A percentile compares a stretch with the other conserved stretches of the same genome.
These are phyloP conservation scores for Drosophila sordidapex DNA, from an alignment of 2,888 invertebrate species.

Conservation along the genomic window DNA sequence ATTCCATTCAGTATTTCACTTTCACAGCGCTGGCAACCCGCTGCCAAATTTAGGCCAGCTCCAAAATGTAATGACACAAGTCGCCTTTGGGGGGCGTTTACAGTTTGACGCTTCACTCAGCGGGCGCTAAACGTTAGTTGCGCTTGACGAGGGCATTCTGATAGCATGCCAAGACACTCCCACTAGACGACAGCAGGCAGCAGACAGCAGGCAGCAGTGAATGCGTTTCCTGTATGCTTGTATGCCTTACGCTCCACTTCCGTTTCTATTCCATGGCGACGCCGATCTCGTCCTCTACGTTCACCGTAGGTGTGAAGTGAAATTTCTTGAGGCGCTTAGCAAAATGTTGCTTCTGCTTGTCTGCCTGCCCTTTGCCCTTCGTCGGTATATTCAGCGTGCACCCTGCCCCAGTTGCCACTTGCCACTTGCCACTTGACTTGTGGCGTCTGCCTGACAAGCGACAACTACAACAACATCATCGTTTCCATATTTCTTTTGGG, in stretches of 20 bases:
- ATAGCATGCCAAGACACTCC: conserved; percentile 20
- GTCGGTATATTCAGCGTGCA: conserved; percentile 15
- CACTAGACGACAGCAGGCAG: conserved; percentile 45
- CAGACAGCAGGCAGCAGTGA: conserved; percentile 18
- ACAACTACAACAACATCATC: conserved; percentile 32
- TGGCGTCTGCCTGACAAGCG: conserved; percentile 49
- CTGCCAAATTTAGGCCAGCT: conserved; percentile 1
- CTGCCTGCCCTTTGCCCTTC: conserved; percentile 8
- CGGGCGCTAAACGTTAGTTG: conserved; percentile 53
- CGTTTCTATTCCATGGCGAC: conserved; percentile 64
- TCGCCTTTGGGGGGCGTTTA: conserved; percentile 39
- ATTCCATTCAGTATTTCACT: background rate
- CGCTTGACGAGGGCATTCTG: conserved; percentile 11
- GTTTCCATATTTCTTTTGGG: conserved; percentile 63
- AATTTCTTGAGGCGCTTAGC: conserved; percentile 53
- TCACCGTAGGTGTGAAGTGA: conserved; percentile 73
- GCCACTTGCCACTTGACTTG: conserved; percentile 51
- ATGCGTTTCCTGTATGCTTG: conserved; percentile 72
- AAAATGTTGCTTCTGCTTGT: conserved; percentile 24
- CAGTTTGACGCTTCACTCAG: conserved; percentile 48
- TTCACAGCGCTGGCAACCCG: background rate
- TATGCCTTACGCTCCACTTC: conserved; percentile 60
- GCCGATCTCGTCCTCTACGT: conserved; percentile 1
- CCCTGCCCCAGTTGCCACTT: conserved; percentile 15
- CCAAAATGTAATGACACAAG: conserved; percentile 45